Evolutionary conservation across 2,888 invertebrate species (phyloP), one percentile per base, ranked within the genome.

Genomic region (Protodeltote pygarga): DNA sequence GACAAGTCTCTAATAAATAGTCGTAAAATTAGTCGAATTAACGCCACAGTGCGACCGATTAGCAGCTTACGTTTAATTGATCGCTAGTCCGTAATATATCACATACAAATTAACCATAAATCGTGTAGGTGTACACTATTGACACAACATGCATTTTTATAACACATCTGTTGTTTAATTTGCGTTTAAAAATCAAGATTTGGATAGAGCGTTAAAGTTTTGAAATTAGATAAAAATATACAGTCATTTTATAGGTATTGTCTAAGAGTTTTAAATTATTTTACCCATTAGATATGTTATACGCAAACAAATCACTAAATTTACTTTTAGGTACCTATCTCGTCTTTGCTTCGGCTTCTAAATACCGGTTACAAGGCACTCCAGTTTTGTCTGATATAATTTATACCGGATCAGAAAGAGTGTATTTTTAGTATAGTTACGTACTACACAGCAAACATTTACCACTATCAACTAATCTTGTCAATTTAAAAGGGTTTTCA

Each of bases 1-100:
- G 46, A 51, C 50, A 29, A 57, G 58, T 23, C 40, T 65, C 58
- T 70, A 69, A 67, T 60, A 61, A 29, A 54, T 53, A 31, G 70
- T 63, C 65, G 54, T 79, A 81, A 81, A 79, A 77, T 79, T 79
- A 74, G 73, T 72, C 46, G 54, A 72, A 73, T 80, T 81, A 79
- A 75, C 79, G 58, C 41, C 42, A 54, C 42, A 52, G 66, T 73
- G 79, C 49, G 68, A 79, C 40, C 67, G 73, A 71, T 79, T 80
- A 76, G 73, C 73, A 60, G 42, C 45, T 19, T 32, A 33, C 46
- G 51, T 53, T 64, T 79, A 80, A 80, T 79, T 76, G 71, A 60
- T 51, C 21, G 13, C 41, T 57, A 38, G 44, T 45, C 49, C 44
- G 53, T 70, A 60, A 59, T 75, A 73, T 75, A 72, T 67, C 68